These are phyloP conservation scores for Pygoscelis adeliae DNA, from an alignment of 2,113 vertebrate genomes.

Conservation along the genomic window DNA sequence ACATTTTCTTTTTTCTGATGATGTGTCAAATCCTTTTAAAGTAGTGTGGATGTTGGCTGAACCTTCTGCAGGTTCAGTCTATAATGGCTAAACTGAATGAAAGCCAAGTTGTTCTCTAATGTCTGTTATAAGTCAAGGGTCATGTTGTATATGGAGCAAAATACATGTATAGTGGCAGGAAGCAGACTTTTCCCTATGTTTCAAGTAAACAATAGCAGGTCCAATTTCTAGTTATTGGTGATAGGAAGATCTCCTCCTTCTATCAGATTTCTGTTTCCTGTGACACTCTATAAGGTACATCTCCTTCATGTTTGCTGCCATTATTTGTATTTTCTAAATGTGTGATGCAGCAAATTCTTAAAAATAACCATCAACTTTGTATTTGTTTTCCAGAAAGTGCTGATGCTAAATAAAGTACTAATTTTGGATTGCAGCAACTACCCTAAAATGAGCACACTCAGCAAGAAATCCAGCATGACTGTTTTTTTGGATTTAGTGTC, in stretches of 20 bases:
- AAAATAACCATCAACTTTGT: conserved; percentile 62
- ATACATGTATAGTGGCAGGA: conserved; percentile 24
- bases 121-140: background rate
- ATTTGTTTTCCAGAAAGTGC: conserved; percentile 52
- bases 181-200: background rate
- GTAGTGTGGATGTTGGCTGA: conserved; percentile 21
- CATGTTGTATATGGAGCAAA: conserved; percentile 41
- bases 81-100: background rate
- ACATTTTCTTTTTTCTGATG: conserved; percentile 18
- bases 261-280: conserved; percentile 60
- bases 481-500: background rate
- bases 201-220: conserved; percentile 26
- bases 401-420: conserved; percentile 31
- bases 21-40: conserved; percentile 9
- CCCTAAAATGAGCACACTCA: conserved; percentile 20
- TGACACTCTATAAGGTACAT: background rate
- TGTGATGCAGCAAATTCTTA: conserved; percentile 50
- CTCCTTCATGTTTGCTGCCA: background rate
- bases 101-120: conserved; percentile 4
- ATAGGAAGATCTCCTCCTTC: conserved; percentile 39
- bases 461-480: conserved; percentile 3
- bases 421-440: conserved; percentile 16
- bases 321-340: conserved; percentile 50
- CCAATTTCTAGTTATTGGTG: background rate
- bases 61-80: conserved; percentile 3